These are phyloP conservation scores for Bombycilla garrulus DNA, from an alignment of 2,113 vertebrate species.

Conservation along the genomic window DNA sequence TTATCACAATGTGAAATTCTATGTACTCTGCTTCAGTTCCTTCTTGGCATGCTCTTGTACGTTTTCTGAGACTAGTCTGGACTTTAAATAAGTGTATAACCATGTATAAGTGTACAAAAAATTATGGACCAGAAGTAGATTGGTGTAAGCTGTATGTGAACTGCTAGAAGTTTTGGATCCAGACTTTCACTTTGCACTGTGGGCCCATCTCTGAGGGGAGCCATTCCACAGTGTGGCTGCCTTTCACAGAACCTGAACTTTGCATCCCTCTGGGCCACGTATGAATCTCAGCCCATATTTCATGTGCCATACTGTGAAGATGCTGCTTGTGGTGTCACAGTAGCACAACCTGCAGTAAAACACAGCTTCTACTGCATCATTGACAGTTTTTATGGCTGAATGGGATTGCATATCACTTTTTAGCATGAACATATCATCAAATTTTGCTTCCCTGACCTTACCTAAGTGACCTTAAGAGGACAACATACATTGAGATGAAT, in stretches of 20 bases:
- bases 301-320: background rate
- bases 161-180: background rate
- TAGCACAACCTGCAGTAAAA: background rate
- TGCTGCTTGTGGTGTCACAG: background rate
- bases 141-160: background rate
- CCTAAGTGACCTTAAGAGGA: background rate
- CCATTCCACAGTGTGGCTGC: background rate
- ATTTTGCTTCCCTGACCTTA: background rate
- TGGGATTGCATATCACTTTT: background rate
- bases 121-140: background rate
- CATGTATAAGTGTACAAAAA: background rate
- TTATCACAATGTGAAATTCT: background rate
- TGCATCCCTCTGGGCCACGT: background rate
- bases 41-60: background rate
- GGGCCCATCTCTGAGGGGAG: background rate
- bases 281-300: background rate
- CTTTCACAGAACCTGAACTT: background rate
- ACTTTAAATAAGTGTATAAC: background rate
- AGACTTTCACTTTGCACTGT: background rate
- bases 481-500: background rate
- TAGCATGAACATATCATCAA: background rate
- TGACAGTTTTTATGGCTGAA: background rate
- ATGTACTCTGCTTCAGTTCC: background rate
- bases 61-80: background rate
- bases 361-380: background rate